phyloP scores from a whole-genome alignment of 2,888 invertebrate species.

The Patella pellucida region DNA sequence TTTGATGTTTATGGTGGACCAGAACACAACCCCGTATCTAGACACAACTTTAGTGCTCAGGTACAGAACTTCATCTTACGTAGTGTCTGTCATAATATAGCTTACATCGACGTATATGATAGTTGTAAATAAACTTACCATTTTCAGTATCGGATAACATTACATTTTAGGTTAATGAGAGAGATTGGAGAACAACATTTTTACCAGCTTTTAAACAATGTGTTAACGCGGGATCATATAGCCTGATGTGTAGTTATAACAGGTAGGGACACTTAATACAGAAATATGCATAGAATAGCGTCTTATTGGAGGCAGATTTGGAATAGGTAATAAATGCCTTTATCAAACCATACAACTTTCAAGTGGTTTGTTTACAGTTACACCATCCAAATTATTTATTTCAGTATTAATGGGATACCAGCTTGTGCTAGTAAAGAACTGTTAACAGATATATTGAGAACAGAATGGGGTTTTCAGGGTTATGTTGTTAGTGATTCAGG shows the following conservation, averaged over 20 bases:
- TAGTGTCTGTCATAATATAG: no score
- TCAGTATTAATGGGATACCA: conserved; percentile 22
- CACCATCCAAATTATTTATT: no score
- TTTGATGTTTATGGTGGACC: conserved; percentile 63
- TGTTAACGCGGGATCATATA: conserved; percentile 63
- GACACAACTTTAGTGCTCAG: conserved; percentile 47
- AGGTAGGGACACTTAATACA: conserved; percentile 53
- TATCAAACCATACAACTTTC: no score
- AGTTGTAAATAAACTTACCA: no score
- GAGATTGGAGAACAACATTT: conserved; percentile 64
- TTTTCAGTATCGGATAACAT: no score
- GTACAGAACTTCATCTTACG: conserved; percentile 25
- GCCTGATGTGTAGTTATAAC: conserved; percentile 69
- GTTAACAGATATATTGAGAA: conserved; percentile 35
- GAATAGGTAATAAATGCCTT: no score
- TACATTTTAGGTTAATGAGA: conserved; percentile 52
- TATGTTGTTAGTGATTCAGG: conserved; percentile 49
- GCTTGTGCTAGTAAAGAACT: no score
- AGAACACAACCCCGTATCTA: conserved; percentile 55
- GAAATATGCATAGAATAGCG: no score
- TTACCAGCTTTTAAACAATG: conserved; percentile 64
- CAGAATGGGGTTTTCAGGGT: conserved; percentile 44
- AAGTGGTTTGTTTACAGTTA: no score
- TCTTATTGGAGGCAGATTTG: no score
- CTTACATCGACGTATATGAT: no score